Base-by-base conservation (phyloP, 2,113 vertebrate species). In the Oncorhynchus tshawytscha region DNA sequence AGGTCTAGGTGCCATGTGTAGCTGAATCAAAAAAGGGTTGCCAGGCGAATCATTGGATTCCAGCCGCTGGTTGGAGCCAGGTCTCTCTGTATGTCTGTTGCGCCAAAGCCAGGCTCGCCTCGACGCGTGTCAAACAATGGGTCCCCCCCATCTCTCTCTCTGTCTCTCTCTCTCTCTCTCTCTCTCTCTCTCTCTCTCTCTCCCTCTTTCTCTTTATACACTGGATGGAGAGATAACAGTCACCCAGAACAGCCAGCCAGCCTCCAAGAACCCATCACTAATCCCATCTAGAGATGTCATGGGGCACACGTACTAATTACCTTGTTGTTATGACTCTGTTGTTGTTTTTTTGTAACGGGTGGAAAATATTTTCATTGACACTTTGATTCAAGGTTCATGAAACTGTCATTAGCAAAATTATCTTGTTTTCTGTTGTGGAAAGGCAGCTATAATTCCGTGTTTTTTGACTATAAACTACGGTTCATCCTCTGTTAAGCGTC, bases 231-330 rank as follows among this genome's bases (percentile, higher is more conserved):
- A 80, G 73, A 83, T 74, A 85, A 76, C 39, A 45, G 2, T 3
- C 51, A 18, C 15, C 15, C 51, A 54, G 51, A 54, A 18, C 3
- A 54, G 39, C 39, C 49, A 51, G 49, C 49, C 79, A 79, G 71
- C 60, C 76, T 65, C 75, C 66, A 62, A 31, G 59, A 66, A 79
- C 69, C 70, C 71, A 57, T 39, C 73, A 72, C 72, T 85, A 84
- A 86, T 84, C 73, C 80, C 71, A 82, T 81, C 70, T 76, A 27
- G 73, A 83, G 77, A 80, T 76, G 77, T 72, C 80, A 80, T 51
- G 67, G 70, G 24, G 71, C 24, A 31, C 12, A 54, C 59, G 13
- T 59, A 64, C 72, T 83, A 74, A 76, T 69, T 82, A 73, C 68
- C 64, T 27, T 82, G 79, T 77, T 77, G 74, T 72, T 77, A 2